Conservation (phyloP, 2,888 invertebrate species). For the Torymus tubicola region DNA sequence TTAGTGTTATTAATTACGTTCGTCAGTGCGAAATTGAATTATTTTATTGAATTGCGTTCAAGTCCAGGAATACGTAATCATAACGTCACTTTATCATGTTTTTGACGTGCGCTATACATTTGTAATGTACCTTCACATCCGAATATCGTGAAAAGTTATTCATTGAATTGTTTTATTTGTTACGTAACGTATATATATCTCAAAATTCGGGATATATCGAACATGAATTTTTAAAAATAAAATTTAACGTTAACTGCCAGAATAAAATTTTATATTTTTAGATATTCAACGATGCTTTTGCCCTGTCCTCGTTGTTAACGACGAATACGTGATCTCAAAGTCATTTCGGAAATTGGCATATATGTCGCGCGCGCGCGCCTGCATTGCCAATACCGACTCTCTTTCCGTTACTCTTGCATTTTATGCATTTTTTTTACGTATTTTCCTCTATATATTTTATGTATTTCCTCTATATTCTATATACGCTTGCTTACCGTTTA, state of each 20-base stretch:
- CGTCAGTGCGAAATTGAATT: too few species aligned
- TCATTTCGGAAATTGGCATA: conserved; percentile 29
- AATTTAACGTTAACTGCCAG: conserved; percentile 9
- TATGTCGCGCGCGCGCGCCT: conserved; percentile 1
- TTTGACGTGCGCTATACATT: too few species aligned
- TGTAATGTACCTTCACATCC: too few species aligned
- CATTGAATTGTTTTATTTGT: too few species aligned
- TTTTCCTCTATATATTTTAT: neutral
- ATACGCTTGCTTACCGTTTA: neutral
- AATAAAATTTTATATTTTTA: conserved; percentile 37
- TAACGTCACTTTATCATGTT: too few species aligned
- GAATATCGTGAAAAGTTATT: too few species aligned
- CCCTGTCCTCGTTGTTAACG: neutral
- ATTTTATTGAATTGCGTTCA: too few species aligned
- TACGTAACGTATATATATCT: neutral
- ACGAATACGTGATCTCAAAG: conserved; percentile 19
- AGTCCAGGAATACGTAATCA: too few species aligned
- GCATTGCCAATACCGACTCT: neutral
- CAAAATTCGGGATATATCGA: neutral
- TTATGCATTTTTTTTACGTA: too few species aligned
- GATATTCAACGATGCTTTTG: neutral
- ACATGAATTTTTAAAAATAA: neutral
- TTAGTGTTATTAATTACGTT: too few species aligned
- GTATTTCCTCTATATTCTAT: neutral
- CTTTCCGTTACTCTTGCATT: too few species aligned